These are phyloP conservation scores for Phortica okadai DNA, from an alignment of 2,888 invertebrate genomes.

Conservation along the genomic window DNA sequence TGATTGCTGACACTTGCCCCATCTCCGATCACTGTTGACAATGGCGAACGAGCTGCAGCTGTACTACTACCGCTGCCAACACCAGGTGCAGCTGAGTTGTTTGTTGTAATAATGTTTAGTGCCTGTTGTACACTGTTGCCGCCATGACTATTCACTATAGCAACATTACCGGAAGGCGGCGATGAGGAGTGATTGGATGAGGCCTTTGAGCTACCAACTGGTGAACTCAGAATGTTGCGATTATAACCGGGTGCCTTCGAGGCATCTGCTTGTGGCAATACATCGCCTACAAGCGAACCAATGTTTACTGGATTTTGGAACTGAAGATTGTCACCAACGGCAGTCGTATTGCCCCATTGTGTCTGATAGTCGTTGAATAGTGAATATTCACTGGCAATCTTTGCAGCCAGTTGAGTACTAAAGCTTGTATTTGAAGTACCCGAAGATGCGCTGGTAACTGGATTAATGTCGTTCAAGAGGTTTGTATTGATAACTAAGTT, in stretches of 20 bases:
- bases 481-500: constrained; percentile 66
- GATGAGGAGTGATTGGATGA: constrained; percentile 78
- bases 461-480: constrained; percentile 54
- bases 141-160: constrained; percentile 42
- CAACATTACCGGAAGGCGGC: constrained; percentile 75
- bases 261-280: constrained; percentile 83
- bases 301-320: constrained; percentile 15
- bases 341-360: constrained; percentile 77
- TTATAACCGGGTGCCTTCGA: constrained; percentile 93
- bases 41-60: constrained; percentile 62
- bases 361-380: constrained; percentile 86
- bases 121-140: constrained; percentile 56
- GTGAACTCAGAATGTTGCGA: constrained; percentile 86
- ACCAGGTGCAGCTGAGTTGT: constrained; percentile 28
- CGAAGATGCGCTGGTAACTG: constrained; percentile 40
- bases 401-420: constrained; percentile 69
- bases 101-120: constrained; percentile 57
- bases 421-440: constrained; percentile 58
- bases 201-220: constrained; percentile 83
- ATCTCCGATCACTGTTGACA: constrained; percentile 57
- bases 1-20: constrained; percentile 48
- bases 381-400: constrained; percentile 83
- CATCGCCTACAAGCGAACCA: constrained; percentile 67
- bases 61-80: constrained; percentile 41
- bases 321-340: constrained; percentile 52